phyloP scores from a whole-genome alignment of 2,797 vertebrate genomes.

The Margarornis squamiger region DNA sequence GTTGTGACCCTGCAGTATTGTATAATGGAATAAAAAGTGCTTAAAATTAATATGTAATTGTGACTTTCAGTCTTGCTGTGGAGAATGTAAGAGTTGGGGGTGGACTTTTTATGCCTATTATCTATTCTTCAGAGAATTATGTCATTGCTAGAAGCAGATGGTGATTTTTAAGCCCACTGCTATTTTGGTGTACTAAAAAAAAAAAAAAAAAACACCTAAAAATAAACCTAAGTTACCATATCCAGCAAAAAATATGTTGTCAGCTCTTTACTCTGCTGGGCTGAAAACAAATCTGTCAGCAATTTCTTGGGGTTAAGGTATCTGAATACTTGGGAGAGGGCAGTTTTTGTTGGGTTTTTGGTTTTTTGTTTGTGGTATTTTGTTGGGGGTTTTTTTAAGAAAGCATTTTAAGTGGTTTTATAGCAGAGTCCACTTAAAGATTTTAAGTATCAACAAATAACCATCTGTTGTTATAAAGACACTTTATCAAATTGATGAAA shows the following conservation, averaged over 20 bases:
- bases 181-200: slow-evolving; percentile 68
- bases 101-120: neutral
- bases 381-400: neutral
- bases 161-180: slow-evolving; percentile 68
- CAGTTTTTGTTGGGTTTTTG: neutral
- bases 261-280: slow-evolving; percentile 73
- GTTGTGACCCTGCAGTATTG: neutral
- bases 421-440: slow-evolving; percentile 65
- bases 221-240: slow-evolving; percentile 76
- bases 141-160: slow-evolving; percentile 73
- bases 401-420: slow-evolving; percentile 60
- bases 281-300: slow-evolving; percentile 79
- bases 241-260: slow-evolving; percentile 68
- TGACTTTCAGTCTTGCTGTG: neutral
- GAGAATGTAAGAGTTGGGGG: neutral
- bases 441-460: slow-evolving; percentile 70
- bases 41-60: neutral
- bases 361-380: neutral
- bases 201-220: slow-evolving; percentile 57
- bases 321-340: slow-evolving; percentile 35
- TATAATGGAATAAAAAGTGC: neutral
- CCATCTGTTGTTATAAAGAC: slow-evolving; percentile 63
- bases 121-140: slow-evolving; percentile 23
- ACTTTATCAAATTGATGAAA: slow-evolving; percentile 58
- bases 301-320: slow-evolving; percentile 71